Evolutionary conservation across 2,113 vertebrate genomes (phyloP), one percentile per base, ranked within the genome.

Genomic region (Corapipo altera): DNA sequence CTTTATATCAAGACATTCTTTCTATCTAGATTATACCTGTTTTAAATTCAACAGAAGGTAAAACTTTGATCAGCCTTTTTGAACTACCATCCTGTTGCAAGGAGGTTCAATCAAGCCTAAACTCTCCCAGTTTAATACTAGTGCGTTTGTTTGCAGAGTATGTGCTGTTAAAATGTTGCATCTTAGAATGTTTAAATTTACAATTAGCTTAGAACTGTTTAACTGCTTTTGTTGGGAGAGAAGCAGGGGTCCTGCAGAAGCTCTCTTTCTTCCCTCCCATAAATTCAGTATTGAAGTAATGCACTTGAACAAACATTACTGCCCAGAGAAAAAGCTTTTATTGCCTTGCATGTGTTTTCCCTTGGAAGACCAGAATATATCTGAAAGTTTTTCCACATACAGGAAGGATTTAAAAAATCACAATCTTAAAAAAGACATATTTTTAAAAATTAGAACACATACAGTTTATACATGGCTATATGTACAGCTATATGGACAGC

Each of bases 11-110:
- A 76, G 46, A 67, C 44, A 72, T 52, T 74, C 48, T 66, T 79
- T 91, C 57, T 76, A 72, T 17, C 76, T 43, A 96, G 70, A 93
- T 70, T 51, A 65, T 12, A 21, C 21, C 41, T 37, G 54, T 21
- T 51, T 82, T 52, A 92, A 88, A 89, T 48, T 92, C 78, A 94
- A 74, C 33, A 52, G 75, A 87, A 95, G 91, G 55, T 23, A 82
- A 78, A 91, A 39, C 30, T 92, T 75, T 76, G 55, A 66, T 44
- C 11, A 46, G 43, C 30, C 22, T 46, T 46, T 77, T 85, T 69
- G 26, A 91, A 67, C 55, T 35, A 65, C 49, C 44, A 18, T 16
- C 49, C 48, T 75, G 15, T 51, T 70, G 37, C 43, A 96, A 85
- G 37, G 30, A 92, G 54, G 18, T 93, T 83, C 43, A 48, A 37